Conservation (phyloP, 2,888 invertebrate species). For the Seladonia tumulorum region DNA sequence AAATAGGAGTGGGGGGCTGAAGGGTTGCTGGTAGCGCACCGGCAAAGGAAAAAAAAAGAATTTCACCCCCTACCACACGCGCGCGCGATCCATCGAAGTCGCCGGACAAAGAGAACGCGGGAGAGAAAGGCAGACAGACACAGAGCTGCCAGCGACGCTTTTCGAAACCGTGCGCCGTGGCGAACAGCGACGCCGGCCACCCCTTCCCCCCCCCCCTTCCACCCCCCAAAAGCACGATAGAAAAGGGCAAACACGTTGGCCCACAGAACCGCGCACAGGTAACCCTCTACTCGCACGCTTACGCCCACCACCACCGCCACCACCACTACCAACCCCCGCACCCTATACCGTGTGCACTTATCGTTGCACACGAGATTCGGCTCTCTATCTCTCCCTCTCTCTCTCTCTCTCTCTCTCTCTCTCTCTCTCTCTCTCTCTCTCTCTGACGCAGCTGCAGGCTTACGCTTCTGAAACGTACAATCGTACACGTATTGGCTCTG, state of each 20-base stretch:
- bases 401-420: background rate
- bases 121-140: conserved; percentile 37
- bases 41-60: conserved; percentile 55
- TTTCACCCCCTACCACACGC: background rate
- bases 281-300: conserved; percentile 40
- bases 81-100: conserved; percentile 45
- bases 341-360: conserved; percentile 29
- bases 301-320: conserved; percentile 16
- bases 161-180: conserved; percentile 57
- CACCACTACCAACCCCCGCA: background rate
- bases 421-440: too few relatives aligned
- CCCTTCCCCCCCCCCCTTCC: background rate
- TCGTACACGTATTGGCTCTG: background rate
- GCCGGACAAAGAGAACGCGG: conserved; percentile 50
- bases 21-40: conserved; percentile 53
- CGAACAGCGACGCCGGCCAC: conserved; percentile 31
- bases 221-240: conserved; percentile 59
- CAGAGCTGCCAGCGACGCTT: conserved; percentile 49
- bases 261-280: conserved; percentile 51
- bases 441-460: conserved; percentile 2
- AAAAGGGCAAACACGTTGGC: conserved; percentile 66
- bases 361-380: background rate
- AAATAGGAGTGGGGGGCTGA: conserved; percentile 7
- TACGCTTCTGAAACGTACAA: background rate
- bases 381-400: background rate